These are phyloP conservation scores for Hystrix brachyura DNA, from an alignment of 2,113 vertebrate genomes.

Conservation along the genomic window DNA sequence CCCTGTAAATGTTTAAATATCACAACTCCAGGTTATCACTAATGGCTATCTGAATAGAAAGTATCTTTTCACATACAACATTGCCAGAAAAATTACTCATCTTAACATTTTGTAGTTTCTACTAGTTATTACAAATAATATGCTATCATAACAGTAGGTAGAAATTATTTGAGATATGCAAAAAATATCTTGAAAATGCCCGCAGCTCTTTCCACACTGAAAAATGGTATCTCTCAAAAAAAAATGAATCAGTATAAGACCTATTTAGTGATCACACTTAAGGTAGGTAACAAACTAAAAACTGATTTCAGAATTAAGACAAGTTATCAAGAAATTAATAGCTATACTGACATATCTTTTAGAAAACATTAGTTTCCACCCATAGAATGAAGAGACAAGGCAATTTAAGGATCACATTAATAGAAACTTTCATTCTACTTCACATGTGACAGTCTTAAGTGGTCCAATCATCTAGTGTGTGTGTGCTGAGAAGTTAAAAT, in stretches of 20 bases:
- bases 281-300: conserved; percentile 74
- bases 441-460: conserved; percentile 51
- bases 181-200: conserved; percentile 74
- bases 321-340: conserved; percentile 78
- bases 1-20: background rate
- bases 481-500: conserved; percentile 61
- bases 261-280: conserved; percentile 68
- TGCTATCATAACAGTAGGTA: background rate
- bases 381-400: conserved; percentile 38
- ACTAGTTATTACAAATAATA: conserved; percentile 66
- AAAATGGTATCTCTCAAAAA: conserved; percentile 74
- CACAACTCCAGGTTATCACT: background rate
- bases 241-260: conserved; percentile 59
- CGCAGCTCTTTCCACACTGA: conserved; percentile 50
- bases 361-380: conserved; percentile 63
- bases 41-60: background rate
- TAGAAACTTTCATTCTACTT: conserved; percentile 38
- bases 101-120: conserved; percentile 40
- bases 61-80: background rate
- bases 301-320: conserved; percentile 80
- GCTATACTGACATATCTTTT: conserved; percentile 64
- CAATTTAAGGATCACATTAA: background rate
- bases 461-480: conserved; percentile 55
- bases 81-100: conserved; percentile 12
- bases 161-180: background rate